A percentile compares a stretch with the other conserved stretches of the same genome.
Conservation (phyloP, 2,113 vertebrate species). For the Cygnus atratus region DNA sequence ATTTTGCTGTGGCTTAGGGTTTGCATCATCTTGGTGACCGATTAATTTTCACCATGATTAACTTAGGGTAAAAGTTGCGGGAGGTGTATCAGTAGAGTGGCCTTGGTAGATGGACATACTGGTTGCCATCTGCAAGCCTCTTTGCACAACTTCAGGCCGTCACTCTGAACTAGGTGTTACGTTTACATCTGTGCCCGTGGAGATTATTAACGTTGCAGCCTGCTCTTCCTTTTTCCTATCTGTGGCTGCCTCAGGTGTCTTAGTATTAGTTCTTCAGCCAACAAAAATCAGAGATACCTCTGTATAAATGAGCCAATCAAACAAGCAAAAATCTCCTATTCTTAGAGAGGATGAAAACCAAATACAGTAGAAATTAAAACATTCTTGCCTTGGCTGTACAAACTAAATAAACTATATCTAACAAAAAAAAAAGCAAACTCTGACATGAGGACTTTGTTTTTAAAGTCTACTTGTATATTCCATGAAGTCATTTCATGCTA, state of each 20-base stretch:
- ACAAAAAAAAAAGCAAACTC: conserved; percentile 9
- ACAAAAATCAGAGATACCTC: neutral
- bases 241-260: neutral
- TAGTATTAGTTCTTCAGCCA: neutral
- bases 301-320: neutral
- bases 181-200: neutral
- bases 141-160: neutral
- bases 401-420: neutral
- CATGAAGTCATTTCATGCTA: neutral
- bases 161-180: neutral
- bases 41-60: neutral
- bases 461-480: neutral
- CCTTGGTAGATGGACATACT: neutral
- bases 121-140: neutral
- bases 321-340: neutral
- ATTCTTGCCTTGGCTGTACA: neutral
- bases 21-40: neutral
- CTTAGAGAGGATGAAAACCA: neutral
- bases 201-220: neutral
- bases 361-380: conserved; percentile 4
- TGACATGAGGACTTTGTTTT: neutral
- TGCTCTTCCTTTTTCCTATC: neutral
- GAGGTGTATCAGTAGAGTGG: neutral
- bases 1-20: neutral
- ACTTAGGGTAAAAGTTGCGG: neutral